phyloP scores from a whole-genome alignment of 2,888 invertebrate species.

The Cyaniris semiargus region DNA sequence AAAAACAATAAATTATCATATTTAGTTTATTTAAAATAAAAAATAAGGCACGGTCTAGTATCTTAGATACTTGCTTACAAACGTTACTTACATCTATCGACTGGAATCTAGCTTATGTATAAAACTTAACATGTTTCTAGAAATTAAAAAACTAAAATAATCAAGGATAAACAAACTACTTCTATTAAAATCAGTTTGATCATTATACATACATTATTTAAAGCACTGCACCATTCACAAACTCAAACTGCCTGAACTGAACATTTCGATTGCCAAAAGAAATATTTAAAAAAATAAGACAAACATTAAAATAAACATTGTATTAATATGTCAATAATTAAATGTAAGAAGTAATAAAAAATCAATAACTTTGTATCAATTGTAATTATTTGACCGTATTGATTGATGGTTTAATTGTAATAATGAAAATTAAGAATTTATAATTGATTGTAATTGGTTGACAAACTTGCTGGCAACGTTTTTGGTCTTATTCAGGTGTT shows the following conservation, averaged over 20 bases:
- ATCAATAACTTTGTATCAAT: too few relatives aligned
- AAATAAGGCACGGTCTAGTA: neutral
- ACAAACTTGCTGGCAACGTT: too few relatives aligned
- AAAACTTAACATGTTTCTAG: slow-evolving; percentile 7
- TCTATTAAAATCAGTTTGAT: neutral
- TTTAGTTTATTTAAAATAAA: neutral
- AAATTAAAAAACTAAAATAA: neutral
- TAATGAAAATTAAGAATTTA: too few relatives aligned
- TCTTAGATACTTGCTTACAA: neutral
- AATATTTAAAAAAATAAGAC: neutral
- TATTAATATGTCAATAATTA: neutral
- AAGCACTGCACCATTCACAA: neutral
- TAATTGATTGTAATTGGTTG: too few relatives aligned
- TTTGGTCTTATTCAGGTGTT: too few relatives aligned
- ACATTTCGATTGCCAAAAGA: neutral
- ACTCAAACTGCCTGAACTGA: neutral
- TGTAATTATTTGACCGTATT: too few relatives aligned
- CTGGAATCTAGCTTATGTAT: neutral
- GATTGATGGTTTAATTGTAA: too few relatives aligned
- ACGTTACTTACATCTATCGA: neutral
- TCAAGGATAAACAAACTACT: neutral
- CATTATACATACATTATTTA: neutral
- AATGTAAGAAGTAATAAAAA: too few relatives aligned
- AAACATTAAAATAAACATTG: neutral
- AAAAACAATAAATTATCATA: neutral